These are phyloP conservation scores for Leptopilina drosophilae DNA, from an alignment of 2,888 invertebrate genomes.

Conservation along the genomic window DNA sequence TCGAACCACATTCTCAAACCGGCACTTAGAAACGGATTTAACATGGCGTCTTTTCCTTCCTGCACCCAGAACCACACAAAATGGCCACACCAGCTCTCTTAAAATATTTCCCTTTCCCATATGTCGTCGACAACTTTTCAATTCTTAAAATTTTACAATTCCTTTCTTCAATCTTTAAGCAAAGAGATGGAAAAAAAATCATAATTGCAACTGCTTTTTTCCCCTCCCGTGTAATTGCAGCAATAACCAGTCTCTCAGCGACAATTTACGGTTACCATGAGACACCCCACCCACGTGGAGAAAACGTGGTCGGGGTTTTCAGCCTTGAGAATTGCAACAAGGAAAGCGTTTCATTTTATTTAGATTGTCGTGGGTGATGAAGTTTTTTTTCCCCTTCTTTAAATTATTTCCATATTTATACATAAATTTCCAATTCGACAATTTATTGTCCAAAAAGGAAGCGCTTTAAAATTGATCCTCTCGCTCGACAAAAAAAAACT, in stretches of 20 bases:
- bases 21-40: conserved; percentile 56
- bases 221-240: neutral
- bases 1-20: conserved; percentile 62
- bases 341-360: conserved; percentile 22
- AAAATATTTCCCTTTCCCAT: conserved; percentile 37
- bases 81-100: conserved; percentile 52
- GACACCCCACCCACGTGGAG: conserved; percentile 56
- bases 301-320: conserved; percentile 56
- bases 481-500: too few species aligned
- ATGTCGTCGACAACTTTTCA: conserved; percentile 15
- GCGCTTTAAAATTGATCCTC: neutral
- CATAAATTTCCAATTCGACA: too few species aligned
- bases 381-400: neutral
- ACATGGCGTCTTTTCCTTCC: conserved; percentile 58
- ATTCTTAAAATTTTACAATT: neutral
- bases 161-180: neutral
- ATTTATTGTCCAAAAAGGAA: neutral
- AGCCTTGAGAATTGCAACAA: conserved; percentile 26
- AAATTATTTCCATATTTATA: neutral
- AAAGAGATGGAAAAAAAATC: neutral
- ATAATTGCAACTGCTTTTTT: neutral
- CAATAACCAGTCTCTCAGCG: neutral
- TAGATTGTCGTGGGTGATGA: conserved; percentile 4
- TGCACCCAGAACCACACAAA: conserved; percentile 52
- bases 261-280: conserved; percentile 29